Evolutionary conservation across 2,888 invertebrate genomes (phyloP), one percentile per base, ranked within the genome.

Genomic region (Cetonia aurata): DNA sequence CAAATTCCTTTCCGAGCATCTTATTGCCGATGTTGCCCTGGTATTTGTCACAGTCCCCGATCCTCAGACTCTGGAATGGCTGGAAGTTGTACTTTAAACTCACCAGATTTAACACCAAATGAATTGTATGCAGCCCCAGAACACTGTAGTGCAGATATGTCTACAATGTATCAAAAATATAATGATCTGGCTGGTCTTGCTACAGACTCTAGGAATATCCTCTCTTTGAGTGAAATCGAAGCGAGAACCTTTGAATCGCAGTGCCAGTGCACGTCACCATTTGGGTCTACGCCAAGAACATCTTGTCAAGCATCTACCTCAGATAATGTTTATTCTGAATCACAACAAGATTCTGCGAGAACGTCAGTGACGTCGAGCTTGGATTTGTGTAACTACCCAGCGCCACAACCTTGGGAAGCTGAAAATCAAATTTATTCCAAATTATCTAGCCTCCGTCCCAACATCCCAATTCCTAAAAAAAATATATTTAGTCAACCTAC

Each of bases 31-130:
- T 77, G 71, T 60, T 75, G 72, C 50, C 55, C 56, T 13, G 56
- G 46, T 12, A 25, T 44, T 42, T 70, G 69, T 50, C 69, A 74
- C 46, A 93, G 92, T 83, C 91, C 91, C 0, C 86, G 92, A 73
- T 93, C 92, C 6, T 94, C 95, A 13, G 93, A 93, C 82, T 95
- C 94, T 0, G 95, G 95, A 25, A 92, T 95, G 85, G 95, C 93
- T 0, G 95, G 94, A 31, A 94, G 93, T 83, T 93, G 91, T 79
- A 90, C 91, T 69, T 86, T 93, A 72, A 89, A 92, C 4, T 92
- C 92, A 0, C 92, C 92, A 0, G 92, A 92, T 82, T 86, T 90
- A n/a, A 78, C 79, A 55, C 68, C 75, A 0, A 78, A 79, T 71
- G 80, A 81, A 65, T 68, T 75, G 9, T 67, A 72, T 44, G 71